Percentiles rank a stretch among this genome's conserved stretches.
phyloP scores from a whole-genome alignment of 2,888 invertebrate species.

The Morpho achilles region DNA sequence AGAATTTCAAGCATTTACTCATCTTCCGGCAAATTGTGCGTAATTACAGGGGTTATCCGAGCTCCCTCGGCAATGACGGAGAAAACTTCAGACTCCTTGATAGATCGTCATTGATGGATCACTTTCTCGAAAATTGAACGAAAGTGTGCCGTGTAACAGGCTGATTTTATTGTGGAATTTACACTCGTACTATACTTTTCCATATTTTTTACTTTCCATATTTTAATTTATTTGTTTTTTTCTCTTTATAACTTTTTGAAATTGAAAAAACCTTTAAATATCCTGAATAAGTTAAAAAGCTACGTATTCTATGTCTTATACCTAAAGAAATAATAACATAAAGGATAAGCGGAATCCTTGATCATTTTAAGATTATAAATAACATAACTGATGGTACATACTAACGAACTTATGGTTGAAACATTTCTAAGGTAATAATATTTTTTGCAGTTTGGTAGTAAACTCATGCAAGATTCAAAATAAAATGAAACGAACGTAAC shows the following conservation, averaged over 20 bases:
- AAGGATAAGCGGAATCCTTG: too few relatives aligned
- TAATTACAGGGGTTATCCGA: slow-evolving; percentile 64
- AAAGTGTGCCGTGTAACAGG: slow-evolving; percentile 70
- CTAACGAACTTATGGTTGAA: too few relatives aligned
- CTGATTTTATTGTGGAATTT: slow-evolving; percentile 55
- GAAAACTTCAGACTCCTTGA: slow-evolving; percentile 60
- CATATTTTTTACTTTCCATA: too few relatives aligned
- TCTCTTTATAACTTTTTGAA: too few relatives aligned
- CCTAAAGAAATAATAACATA: too few relatives aligned
- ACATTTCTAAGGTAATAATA: background rate
- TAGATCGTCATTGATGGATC: slow-evolving; percentile 68
- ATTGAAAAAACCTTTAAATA: too few relatives aligned
- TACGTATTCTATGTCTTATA: too few relatives aligned
- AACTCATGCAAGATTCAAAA: slow-evolving; percentile 44
- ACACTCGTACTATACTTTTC: slow-evolving; percentile 13
- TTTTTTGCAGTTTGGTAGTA: slow-evolving; percentile 12
- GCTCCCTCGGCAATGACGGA: slow-evolving; percentile 49
- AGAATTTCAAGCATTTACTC: slow-evolving; percentile 75
- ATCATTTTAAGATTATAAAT: too few relatives aligned
- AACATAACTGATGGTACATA: too few relatives aligned
- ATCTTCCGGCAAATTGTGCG: slow-evolving; percentile 66
- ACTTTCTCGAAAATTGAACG: slow-evolving; percentile 74
- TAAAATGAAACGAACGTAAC: slow-evolving; percentile 64
- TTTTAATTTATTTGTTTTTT: too few relatives aligned
- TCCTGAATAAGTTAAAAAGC: too few relatives aligned